Conservation (phyloP, 2,888 invertebrate species). For the Hydraecia micacea region DNA sequence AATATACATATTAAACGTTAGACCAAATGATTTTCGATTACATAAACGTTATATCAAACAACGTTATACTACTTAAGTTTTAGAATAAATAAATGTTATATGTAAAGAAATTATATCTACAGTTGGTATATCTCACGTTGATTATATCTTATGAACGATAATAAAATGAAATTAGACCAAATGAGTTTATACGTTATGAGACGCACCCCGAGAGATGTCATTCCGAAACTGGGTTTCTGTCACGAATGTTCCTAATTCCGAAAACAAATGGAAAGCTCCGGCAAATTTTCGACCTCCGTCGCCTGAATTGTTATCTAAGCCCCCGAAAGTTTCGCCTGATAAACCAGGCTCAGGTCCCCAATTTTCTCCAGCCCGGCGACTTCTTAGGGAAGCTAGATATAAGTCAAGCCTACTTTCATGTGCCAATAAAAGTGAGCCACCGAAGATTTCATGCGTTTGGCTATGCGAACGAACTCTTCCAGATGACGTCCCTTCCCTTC, state of each 20-base stretch:
- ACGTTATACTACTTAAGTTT: no score
- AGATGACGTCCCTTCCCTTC: slow-evolving; percentile 58
- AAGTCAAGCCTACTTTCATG: slow-evolving; percentile 48
- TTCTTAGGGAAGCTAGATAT: slow-evolving; percentile 49
- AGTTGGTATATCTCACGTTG: no score
- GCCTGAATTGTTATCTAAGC: slow-evolving; percentile 26
- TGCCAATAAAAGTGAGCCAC: slow-evolving; percentile 35
- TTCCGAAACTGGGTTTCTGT: slow-evolving; percentile 8
- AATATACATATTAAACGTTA: no score
- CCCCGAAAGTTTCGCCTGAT: slow-evolving; percentile 47
- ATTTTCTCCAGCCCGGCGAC: slow-evolving; percentile 31
- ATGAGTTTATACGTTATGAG: no score
- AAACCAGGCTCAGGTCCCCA: slow-evolving; percentile 35
- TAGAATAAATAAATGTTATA: no score
- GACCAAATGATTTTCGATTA: no score
- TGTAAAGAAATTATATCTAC: no score
- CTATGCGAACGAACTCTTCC: slow-evolving; percentile 20
- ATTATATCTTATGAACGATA: no score
- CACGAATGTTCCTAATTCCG: slow-evolving; percentile 10
- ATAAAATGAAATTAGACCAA: no score
- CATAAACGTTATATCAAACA: no score
- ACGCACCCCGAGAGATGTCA: no score
- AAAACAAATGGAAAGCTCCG: slow-evolving; percentile 35
- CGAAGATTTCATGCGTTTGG: slow-evolving; percentile 40
- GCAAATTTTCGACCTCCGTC: slow-evolving; percentile 47